phyloP scores from a whole-genome alignment of 1,140 invertebrate species.

The Drosophila pruinosa region DNA sequence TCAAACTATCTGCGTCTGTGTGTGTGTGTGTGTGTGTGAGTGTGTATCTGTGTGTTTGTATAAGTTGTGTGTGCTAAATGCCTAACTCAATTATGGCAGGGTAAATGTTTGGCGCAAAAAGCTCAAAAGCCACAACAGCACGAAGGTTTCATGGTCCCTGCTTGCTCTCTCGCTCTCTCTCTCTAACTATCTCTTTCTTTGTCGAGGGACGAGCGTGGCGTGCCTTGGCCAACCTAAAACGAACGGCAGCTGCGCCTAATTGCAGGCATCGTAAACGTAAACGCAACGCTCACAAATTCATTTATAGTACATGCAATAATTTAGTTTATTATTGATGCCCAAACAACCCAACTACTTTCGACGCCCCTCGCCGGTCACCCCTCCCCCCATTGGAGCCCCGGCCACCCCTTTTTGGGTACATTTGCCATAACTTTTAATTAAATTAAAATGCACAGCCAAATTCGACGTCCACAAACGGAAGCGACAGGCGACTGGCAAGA shows the following conservation, averaged over 20 bases:
- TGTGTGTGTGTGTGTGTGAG: neutral
- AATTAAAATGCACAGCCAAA: slow-evolving; percentile 79
- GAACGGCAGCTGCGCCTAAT: slow-evolving; percentile 72
- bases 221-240: slow-evolving; percentile 1
- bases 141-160: slow-evolving; percentile 1
- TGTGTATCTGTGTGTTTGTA: slow-evolving; percentile 1
- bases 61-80: slow-evolving; percentile 48
- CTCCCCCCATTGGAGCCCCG: slow-evolving; percentile 28
- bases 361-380: too few relatives aligned
- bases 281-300: slow-evolving; percentile 63
- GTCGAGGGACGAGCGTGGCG: neutral
- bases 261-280: slow-evolving; percentile 61
- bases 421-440: slow-evolving; percentile 81
- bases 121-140: slow-evolving; percentile 72
- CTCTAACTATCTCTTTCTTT: neutral
- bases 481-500: neutral
- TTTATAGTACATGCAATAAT: slow-evolving; percentile 81
- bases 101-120: slow-evolving; percentile 74
- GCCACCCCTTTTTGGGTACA: slow-evolving; percentile 49
- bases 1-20: slow-evolving; percentile 16
- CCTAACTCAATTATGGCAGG: slow-evolving; percentile 75
- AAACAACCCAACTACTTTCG: neutral
- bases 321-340: slow-evolving; percentile 73
- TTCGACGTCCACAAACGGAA: slow-evolving; percentile 29
- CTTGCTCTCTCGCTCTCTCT: neutral